Base-by-base conservation (phyloP, 2,113 vertebrate species). In the Neomonachus schauinslandi region DNA sequence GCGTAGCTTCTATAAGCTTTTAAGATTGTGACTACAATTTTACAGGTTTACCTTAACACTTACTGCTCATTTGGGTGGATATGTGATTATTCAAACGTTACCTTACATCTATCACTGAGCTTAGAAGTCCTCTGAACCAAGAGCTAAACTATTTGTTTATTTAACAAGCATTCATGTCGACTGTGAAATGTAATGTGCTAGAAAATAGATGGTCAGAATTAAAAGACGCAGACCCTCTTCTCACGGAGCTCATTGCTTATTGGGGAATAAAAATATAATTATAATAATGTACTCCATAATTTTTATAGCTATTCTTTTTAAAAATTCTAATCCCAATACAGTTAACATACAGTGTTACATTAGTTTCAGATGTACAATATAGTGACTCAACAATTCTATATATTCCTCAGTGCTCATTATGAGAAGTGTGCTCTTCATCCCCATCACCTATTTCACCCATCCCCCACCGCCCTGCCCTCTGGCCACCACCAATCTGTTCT, bases 231-330 rank as follows among this genome's bases (percentile, higher is more conserved):
- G 36, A 18, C 36, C 24, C 19, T 89, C 76, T 65, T 67, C 19
- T 80, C 53, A 22, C 39, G 76, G 53, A 9, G 5, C 55, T 65
- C 61, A 24, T 49, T 74, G 59, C 71, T 79, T 77, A 7, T 11
- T 69, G 63, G 61, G 49, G 33, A 89, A 79, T 77, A 33, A 95
- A 97, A 94, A 83, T 83, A 31, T 61, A 72, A 80, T 90, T 71
- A 53, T 39, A 83, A 46, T 76, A 31, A 87, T 8, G 8, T 79
- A 79, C 16, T 19, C 49, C 31, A 53, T 57, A 26, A 42, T 85
- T 88, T 85, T 33, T 49, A 69, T 31, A 49, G 42, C 72, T 18
- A 76, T 49, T 46, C 72, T 49, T 77, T 77, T 77, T 31, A 4
- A 49, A 77, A 76, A 46, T 31, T 77, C 31, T 77, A 77, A 76